Base-by-base conservation (phyloP, 2,113 vertebrate genomes). In the Oenanthe oenanthe region DNA sequence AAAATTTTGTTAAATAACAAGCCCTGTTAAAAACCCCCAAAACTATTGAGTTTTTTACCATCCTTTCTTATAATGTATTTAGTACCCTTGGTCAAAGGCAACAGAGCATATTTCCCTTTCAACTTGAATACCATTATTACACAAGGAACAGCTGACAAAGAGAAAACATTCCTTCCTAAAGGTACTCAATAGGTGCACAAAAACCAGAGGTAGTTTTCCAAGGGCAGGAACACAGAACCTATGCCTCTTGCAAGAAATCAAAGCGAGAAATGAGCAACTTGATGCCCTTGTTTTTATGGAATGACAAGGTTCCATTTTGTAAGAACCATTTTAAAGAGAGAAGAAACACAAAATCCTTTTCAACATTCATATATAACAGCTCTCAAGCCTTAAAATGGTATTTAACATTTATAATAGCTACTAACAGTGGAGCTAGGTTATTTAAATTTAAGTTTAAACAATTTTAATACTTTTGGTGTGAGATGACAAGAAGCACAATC, bases 21-120 rank as follows among this genome's bases (percentile, higher is more conserved):
- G 38, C 2, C 15, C 25, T 20, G 0, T 40, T 34, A 48, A 74
- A 32, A 63, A 18, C 6, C 0, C 20, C 13, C 45, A 13, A n/a
- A 51, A 19, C 9, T 28, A 43, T 3, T 53, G 32, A 16, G 12
- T 7, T 71, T 73, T 71, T 56, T 14, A 17, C 32, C 47, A 11
- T 54, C 24, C 13, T 66, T 82, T 68, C 32, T 78, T n/a, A 43
- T 3, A 61, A 17, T 1, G 1, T 54, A 50, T 42, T 92, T 34
- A 73, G 28, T 18, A 40, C 8, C 29, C 11, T 43, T 11, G 2
- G 21, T 42, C 54, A 93, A 78, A 83, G 47, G 25, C 18, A 92
- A 57, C 17, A 26, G 31, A 74, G 5, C 6, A 0, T 34, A 73
- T 36, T 88, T 68, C 51, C 42, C 54, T 36, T 66, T 36, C 25